Conservation (phyloP, 2,888 invertebrate species). For the Drosophila pseudotalamancana region DNA sequence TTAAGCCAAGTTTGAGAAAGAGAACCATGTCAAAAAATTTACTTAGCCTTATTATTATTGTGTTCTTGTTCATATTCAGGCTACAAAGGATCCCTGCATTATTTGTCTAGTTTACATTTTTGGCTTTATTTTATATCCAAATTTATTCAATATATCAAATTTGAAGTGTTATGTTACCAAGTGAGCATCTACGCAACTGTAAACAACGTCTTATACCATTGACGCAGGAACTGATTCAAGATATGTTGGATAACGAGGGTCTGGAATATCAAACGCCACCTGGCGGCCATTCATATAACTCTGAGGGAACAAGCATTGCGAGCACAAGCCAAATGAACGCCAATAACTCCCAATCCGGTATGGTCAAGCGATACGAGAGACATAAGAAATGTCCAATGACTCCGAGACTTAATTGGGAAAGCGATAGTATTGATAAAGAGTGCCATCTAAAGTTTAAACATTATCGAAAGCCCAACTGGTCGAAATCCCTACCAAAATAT, state of each 20-base stretch:
- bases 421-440: neutral
- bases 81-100: neutral
- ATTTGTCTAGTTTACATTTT: neutral
- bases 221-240: constrained; percentile 24
- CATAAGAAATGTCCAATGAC: neutral
- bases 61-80: neutral
- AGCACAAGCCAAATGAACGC: neutral
- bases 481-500: neutral
- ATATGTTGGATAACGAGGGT: constrained; percentile 21
- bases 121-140: neutral
- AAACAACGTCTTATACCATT: constrained; percentile 28
- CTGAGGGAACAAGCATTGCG: neutral
- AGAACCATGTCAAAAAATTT: too few species aligned
- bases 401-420: neutral
- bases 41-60: too few species aligned
- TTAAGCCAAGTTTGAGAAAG: too few species aligned
- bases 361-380: neutral
- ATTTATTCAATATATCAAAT: constrained; percentile 6
- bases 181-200: neutral
- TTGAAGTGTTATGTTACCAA: constrained; percentile 26
- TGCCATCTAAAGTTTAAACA: neutral
- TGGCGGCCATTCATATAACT: neutral
- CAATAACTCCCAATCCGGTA: neutral
- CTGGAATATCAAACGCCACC: constrained; percentile 32
- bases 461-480: neutral